Base-by-base conservation (phyloP, 53 echinoderm and acorn worm species). In the Stichopus horrens region DNA sequence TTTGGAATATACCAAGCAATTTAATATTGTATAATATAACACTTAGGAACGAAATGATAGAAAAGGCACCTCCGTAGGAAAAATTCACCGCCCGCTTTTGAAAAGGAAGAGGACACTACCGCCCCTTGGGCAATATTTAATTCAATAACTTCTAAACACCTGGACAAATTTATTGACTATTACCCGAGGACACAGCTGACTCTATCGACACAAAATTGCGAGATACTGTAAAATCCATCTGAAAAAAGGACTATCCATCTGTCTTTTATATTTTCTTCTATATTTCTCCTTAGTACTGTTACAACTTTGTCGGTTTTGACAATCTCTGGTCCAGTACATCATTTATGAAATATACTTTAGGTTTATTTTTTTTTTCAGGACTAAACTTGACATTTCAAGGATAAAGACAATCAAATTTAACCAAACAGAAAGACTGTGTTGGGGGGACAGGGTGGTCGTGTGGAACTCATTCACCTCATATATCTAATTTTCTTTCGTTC, bases 71-170 rank as follows among this genome's bases (percentile, higher is more conserved):
- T 63, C 16, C 10, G 4, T 13, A 63, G 16, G 63, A 13, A 63
- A 63, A 63, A 63, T 63, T 63, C 63, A 63, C 63, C 63, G 63
- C 63, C 16, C 63, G 63, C 63, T 16, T 13, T 1, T 37, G 37
- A 37, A 37, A 37, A 37, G 37, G 37, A 37, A 37, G 37, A 37
- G 37, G 5, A 63, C 0, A 63, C 63, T 6, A 7, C 10, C 5
- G 63, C 16, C 63, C 63, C 63, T 13, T 63, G 63, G 63, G 63
- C 63, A 13, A 63, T 7, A 63, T 63, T 63, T 63, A 79, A 79
- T 79, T 79, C 79, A 19, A 79, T 79, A 51, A 79, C 54, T 55
- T 10, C n/a, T 6, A 79, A 79, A 79, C 79, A 79, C 79, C 79
- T 79, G 79, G 52, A 79, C 63, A 79, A 79, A 79, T 13, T 79